phyloP scores from a whole-genome alignment of 92 coral and sea anemone species.

The Siderastrea siderea region DNA sequence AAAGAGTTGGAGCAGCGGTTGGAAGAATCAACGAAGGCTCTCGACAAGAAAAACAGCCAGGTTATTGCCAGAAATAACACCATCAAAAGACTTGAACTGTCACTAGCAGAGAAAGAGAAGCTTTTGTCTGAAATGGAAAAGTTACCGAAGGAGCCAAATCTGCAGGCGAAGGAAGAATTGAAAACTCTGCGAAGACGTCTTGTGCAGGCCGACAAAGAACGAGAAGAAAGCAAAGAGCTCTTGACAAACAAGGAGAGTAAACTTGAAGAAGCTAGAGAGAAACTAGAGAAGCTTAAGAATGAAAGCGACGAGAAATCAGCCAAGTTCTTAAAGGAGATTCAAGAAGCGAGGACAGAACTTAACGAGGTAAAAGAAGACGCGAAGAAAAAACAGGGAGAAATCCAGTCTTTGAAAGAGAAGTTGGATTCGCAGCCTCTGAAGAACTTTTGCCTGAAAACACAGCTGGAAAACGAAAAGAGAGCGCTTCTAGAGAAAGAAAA shows the following conservation, averaged over 20 bases:
- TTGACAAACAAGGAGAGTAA: slow-evolving; percentile 43
- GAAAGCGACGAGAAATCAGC: slow-evolving; percentile 47
- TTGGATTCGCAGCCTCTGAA: slow-evolving; percentile 10
- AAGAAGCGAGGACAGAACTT: slow-evolving; percentile 32
- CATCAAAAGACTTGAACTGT: slow-evolving; percentile 82
- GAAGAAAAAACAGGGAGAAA: slow-evolving; percentile 4
- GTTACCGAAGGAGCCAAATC: slow-evolving; percentile 47
- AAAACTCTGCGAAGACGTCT: slow-evolving; percentile 65
- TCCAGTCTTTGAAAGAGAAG: slow-evolving; percentile 11
- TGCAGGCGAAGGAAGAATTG: slow-evolving; percentile 50
- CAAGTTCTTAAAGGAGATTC: slow-evolving; percentile 30
- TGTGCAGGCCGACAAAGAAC: slow-evolving; percentile 66
- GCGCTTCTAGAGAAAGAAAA: slow-evolving; percentile 8
- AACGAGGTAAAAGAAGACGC: slow-evolving; percentile 34
- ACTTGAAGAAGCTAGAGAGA: slow-evolving; percentile 32
- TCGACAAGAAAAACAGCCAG: slow-evolving; percentile 95
- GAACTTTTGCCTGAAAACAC: slow-evolving; percentile 27
- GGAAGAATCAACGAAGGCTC: slow-evolving; percentile 87
- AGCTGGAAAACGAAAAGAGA: slow-evolving; percentile 18
- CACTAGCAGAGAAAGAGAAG: slow-evolving; percentile 62
- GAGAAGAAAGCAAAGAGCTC: slow-evolving; percentile 48
- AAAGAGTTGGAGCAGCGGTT: slow-evolving; percentile 86
- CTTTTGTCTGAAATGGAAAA: slow-evolving; percentile 64
- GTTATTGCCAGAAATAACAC: slow-evolving; percentile 87
- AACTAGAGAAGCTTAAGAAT: slow-evolving; percentile 34